A percentile compares a stretch with the other conserved stretches of the same genome.
Evolutionary conservation across 2,888 invertebrate genomes (phyloP).

Genomic region (Cecidostiba fungosa): DNA sequence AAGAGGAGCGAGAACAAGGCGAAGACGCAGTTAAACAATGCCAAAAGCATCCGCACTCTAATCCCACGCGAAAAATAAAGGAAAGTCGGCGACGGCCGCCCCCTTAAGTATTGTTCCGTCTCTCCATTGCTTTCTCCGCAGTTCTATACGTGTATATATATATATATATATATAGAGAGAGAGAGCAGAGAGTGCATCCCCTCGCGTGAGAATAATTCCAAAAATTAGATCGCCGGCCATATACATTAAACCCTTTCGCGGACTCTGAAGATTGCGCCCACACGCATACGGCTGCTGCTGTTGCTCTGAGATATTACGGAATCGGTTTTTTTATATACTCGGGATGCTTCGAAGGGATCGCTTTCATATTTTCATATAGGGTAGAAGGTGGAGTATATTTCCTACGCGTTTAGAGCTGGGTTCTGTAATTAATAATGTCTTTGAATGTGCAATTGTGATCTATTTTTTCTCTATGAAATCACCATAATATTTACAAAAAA

Average conservation of each 20-base stretch:
- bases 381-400: neutral
- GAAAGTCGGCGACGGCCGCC: conserved; percentile 25
- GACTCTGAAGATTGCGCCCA: conserved; percentile 40
- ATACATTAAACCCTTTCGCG: conserved; percentile 57
- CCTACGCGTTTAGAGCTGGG: no score
- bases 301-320: neutral
- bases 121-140: conserved; percentile 1
- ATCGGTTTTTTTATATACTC: neutral
- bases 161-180: no score
- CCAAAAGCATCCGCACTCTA: conserved; percentile 62
- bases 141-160: conserved; percentile 11
- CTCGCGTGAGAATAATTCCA: conserved; percentile 64
- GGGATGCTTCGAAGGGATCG: neutral
- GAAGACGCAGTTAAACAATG: conserved; percentile 64
- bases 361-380: neutral
- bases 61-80: conserved; percentile 65
- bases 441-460: no score
- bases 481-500: no score
- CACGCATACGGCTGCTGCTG: conserved; percentile 25
- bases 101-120: conserved; percentile 61
- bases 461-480: no score
- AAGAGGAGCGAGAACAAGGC: conserved; percentile 62
- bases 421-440: no score
- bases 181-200: conserved; percentile 1
- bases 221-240: conserved; percentile 64